Conservation (phyloP, 2,797 vertebrate species). For the Sebastes alutus region DNA sequence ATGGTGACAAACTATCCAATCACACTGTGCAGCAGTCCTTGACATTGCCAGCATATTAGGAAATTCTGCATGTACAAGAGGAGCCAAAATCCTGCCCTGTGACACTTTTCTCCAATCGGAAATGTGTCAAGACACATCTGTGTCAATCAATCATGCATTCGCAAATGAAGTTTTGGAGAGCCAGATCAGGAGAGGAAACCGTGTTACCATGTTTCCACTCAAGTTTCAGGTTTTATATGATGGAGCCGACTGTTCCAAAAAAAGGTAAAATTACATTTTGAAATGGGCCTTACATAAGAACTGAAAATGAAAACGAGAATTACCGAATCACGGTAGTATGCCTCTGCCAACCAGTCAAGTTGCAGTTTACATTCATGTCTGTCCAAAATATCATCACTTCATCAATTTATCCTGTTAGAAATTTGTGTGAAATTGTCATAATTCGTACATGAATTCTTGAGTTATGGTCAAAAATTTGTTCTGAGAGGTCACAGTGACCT, state of each 20-base stretch:
- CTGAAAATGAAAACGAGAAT: background rate
- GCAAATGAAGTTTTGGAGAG: background rate
- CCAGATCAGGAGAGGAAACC: background rate
- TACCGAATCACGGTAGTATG: too few species aligned
- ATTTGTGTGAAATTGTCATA: too few species aligned
- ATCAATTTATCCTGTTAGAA: too few species aligned
- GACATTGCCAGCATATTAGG: slow-evolving; percentile 16
- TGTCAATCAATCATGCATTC: background rate
- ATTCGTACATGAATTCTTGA: too few species aligned
- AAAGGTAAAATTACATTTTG: background rate
- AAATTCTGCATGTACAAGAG: slow-evolving; percentile 4
- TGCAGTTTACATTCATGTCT: too few species aligned
- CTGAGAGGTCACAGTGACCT: too few species aligned
- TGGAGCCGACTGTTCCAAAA: background rate
- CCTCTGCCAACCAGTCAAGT: too few species aligned
- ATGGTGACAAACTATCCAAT: slow-evolving; percentile 45
- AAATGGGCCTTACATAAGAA: background rate
- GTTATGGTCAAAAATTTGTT: too few species aligned
- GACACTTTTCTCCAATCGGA: background rate
- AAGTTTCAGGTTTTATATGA: background rate
- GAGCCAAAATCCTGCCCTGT: background rate
- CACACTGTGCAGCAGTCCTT: slow-evolving; percentile 34
- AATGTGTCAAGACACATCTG: slow-evolving; percentile 6
- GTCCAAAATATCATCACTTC: too few species aligned
- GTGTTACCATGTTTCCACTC: background rate